Percentiles rank a stretch among this genome's conserved stretches.
Evolutionary conservation across 2,797 vertebrate genomes (phyloP).

Genomic region (Chaunax sp.): DNA sequence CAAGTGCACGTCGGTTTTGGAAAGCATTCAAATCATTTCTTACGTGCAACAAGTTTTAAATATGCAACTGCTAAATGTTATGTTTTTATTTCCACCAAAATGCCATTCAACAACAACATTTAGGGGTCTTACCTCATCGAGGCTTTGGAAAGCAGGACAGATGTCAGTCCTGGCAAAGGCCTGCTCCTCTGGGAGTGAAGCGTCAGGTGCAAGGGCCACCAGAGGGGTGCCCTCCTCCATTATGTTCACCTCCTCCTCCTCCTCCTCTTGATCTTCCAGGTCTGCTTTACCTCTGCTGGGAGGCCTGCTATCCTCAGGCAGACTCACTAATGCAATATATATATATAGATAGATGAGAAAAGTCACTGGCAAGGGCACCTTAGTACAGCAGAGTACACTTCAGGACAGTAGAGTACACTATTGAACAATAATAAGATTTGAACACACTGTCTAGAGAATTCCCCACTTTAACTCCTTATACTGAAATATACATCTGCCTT

Average conservation of each 20-base stretch:
- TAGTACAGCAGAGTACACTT: not conserved
- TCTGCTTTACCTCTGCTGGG: constrained; percentile 63
- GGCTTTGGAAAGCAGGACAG: constrained; percentile 82
- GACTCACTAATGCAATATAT: constrained; percentile 77
- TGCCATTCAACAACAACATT: not conserved
- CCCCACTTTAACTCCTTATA: too few relatives aligned
- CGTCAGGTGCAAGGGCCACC: constrained; percentile 73
- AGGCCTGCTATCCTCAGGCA: constrained; percentile 53
- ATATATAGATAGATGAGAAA: not conserved
- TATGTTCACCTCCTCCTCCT: constrained; percentile 21
- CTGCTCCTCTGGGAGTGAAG: constrained; percentile 72
- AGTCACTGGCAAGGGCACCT: not conserved
- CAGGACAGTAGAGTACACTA: too few relatives aligned
- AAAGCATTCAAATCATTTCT: constrained; percentile 1
- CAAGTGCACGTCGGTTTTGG: too few relatives aligned
- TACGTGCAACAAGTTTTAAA: too few relatives aligned
- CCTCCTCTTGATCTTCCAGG: constrained; percentile 32
- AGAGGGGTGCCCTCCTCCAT: constrained; percentile 57
- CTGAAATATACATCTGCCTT: too few relatives aligned
- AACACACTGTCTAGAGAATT: too few relatives aligned
- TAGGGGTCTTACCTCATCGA: constrained; percentile 88
- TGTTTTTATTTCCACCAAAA: not conserved
- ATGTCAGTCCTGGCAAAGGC: constrained; percentile 48
- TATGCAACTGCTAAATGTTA: not conserved
- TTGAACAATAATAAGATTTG: too few relatives aligned